These are phyloP conservation scores for Mirounga angustirostris DNA, from an alignment of 2,113 vertebrate species.

Conservation along the genomic window DNA sequence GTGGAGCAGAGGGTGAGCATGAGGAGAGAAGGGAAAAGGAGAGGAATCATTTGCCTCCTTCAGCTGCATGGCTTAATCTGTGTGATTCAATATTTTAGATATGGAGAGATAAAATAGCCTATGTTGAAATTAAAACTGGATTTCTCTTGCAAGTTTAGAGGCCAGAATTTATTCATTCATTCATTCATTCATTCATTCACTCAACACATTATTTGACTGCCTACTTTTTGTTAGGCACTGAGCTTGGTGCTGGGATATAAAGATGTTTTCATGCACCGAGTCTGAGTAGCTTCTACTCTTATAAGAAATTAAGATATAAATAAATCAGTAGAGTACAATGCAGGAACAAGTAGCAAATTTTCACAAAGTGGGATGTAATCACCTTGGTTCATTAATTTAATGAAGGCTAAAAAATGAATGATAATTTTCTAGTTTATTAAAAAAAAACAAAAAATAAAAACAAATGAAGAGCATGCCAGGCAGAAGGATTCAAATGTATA, in stretches of 20 bases:
- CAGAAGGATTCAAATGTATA: neutral
- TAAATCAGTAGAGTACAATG: neutral
- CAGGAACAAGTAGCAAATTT: neutral
- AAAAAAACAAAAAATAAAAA: neutral
- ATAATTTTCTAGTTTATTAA: neutral
- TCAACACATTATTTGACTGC: neutral
- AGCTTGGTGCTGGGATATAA: neutral
- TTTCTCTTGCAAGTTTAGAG: neutral
- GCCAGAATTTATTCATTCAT: neutral
- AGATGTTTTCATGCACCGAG: neutral
- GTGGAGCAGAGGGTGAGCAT: neutral
- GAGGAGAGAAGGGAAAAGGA: neutral
- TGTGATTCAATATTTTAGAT: neutral
- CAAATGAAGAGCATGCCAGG: neutral
- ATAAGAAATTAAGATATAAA: neutral
- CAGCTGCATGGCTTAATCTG: neutral
- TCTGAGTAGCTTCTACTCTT: neutral
- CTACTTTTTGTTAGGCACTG: neutral
- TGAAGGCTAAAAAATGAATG: neutral
- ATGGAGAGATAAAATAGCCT: neutral
- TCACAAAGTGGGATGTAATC: neutral
- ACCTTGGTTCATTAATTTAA: neutral
- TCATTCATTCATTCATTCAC: neutral
- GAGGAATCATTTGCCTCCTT: neutral
- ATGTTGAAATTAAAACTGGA: neutral